Conservation (phyloP, 2,113 vertebrate species). For the Echinops telfairi region DNA sequence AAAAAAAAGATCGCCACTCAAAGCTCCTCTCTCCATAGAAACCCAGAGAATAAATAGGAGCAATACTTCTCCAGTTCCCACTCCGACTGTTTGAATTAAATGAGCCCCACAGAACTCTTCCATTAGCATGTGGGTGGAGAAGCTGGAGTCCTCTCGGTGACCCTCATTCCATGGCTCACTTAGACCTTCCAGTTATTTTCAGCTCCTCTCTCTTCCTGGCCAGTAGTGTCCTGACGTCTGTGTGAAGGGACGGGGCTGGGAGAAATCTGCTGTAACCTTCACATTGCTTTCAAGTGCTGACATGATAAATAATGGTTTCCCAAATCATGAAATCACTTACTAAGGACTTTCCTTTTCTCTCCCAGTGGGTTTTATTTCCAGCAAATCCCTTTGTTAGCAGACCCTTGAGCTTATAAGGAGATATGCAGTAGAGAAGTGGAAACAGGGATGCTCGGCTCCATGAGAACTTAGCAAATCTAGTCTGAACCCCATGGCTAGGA, state of each 20-base stretch:
- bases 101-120: conserved; percentile 50
- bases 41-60: conserved; percentile 78
- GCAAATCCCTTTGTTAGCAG: conserved; percentile 19
- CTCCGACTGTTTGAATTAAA: conserved; percentile 71
- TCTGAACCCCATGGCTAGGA: not conserved
- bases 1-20: conserved; percentile 25
- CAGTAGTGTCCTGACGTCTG: not conserved
- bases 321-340: conserved; percentile 54
- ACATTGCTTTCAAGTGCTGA: conserved; percentile 61
- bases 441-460: not conserved
- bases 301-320: conserved; percentile 52
- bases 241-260: not conserved
- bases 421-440: conserved; percentile 27
- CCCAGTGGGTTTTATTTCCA: not conserved
- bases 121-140: conserved; percentile 50
- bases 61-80: conserved; percentile 52
- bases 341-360: conserved; percentile 54
- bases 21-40: conserved; percentile 72
- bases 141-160: not conserved
- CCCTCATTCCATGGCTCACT: conserved; percentile 48
- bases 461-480: conserved; percentile 7
- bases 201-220: conserved; percentile 37
- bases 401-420: conserved; percentile 38
- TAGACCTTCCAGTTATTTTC: conserved; percentile 60
- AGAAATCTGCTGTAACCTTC: conserved; percentile 45